A percentile compares a stretch with the other conserved stretches of the same genome.
Conservation (phyloP, 2,113 vertebrate genomes). For the Callionymus lyra region DNA sequence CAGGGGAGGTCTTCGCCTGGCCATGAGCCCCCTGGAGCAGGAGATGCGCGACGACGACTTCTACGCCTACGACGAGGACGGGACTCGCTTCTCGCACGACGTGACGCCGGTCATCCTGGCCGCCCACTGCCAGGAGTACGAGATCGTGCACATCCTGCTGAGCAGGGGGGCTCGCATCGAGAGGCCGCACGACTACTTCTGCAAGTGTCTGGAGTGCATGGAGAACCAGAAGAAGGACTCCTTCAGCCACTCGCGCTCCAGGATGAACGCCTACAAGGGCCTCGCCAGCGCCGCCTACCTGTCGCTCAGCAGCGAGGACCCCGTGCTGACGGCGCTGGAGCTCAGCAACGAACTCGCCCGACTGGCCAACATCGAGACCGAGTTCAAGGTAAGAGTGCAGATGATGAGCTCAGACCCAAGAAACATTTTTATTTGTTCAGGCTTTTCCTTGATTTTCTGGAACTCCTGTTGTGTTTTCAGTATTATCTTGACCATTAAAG, state of each 20-base stretch:
- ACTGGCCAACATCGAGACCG: conserved; percentile 96
- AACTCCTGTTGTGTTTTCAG: no score
- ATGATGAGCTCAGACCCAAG: no score
- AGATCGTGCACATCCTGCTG: conserved; percentile 92
- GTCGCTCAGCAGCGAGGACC: conserved; percentile 91
- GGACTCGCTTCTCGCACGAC: conserved; percentile 92
- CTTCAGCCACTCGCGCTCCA: conserved; percentile 90
- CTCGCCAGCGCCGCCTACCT: conserved; percentile 92
- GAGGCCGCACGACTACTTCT: conserved; percentile 93
- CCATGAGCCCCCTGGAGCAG: conserved; percentile 85
- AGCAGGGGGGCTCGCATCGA: conserved; percentile 89
- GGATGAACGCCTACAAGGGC: conserved; percentile 96
- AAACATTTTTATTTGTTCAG: no score
- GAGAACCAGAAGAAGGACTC: conserved; percentile 89
- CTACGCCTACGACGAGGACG: conserved; percentile 91
- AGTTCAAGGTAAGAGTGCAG: conserved; percentile 84
- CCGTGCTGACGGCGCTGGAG: conserved; percentile 88
- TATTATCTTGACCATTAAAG: no score
- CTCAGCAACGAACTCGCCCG: conserved; percentile 95
- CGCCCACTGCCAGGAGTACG: conserved; percentile 93
- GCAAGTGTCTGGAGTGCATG: conserved; percentile 82
- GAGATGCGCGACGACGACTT: conserved; percentile 89
- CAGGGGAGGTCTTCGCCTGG: conserved; percentile 78
- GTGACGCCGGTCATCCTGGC: conserved; percentile 90
- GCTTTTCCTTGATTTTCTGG: no score